Conservation (phyloP, 1,140 invertebrate species). For the Eumeta japonica region DNA sequence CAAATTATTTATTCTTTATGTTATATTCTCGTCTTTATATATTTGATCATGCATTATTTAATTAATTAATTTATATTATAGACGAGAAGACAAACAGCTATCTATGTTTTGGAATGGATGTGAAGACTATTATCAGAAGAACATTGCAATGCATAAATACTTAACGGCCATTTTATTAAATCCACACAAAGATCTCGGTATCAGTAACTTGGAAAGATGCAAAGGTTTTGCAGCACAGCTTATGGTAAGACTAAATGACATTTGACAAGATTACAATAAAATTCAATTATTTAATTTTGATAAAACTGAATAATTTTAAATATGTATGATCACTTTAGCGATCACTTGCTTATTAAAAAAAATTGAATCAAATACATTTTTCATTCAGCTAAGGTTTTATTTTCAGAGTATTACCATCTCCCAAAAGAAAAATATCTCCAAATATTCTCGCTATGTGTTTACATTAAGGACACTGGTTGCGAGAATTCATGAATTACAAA, state of each 20-base stretch:
- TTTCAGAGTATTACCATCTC: constrained; percentile 51
- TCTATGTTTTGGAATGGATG: constrained; percentile 70
- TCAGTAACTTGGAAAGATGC: constrained; percentile 78
- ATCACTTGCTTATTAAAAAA: too few species aligned
- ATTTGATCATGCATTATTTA: constrained; percentile 2
- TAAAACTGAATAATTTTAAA: too few species aligned
- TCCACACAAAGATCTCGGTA: constrained; percentile 76
- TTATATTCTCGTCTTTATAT: background rate
- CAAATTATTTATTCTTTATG: constrained; percentile 4
- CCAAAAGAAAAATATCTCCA: constrained; percentile 56
- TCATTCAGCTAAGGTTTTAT: constrained; percentile 5
- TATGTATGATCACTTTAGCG: too few species aligned
- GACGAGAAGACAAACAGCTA: constrained; percentile 58
- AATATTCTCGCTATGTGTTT: constrained; percentile 49
- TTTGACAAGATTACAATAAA: too few species aligned
- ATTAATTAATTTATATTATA: constrained; percentile 20
- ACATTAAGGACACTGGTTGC: constrained; percentile 43
- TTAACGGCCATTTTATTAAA: constrained; percentile 64
- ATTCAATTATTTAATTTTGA: too few species aligned
- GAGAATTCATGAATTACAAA: too few species aligned
- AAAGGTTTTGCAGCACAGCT: constrained; percentile 70
- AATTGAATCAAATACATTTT: background rate
- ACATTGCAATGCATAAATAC: constrained; percentile 66
- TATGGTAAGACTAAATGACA: constrained; percentile 40
- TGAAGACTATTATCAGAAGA: constrained; percentile 74